phyloP scores from a whole-genome alignment of 2,113 vertebrate genomes.

The Gobius niger region DNA sequence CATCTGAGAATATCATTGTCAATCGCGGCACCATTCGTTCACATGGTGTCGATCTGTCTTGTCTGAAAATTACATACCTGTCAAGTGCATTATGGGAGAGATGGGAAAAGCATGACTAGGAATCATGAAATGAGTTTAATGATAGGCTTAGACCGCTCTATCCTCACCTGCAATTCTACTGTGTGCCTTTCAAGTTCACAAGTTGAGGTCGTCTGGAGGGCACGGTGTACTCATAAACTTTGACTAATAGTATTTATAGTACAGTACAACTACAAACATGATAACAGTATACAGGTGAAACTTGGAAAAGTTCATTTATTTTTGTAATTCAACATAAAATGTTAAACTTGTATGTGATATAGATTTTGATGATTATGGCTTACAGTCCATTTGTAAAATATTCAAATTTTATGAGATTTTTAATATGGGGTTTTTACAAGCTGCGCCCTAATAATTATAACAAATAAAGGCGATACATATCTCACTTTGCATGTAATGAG shows the following conservation, averaged over 20 bases:
- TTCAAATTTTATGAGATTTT: no score
- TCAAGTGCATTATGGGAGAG: conserved; percentile 10
- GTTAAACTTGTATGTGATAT: no score
- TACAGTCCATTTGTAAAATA: no score
- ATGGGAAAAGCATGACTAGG: neutral
- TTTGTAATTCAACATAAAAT: no score
- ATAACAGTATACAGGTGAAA: no score
- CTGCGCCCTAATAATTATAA: no score
- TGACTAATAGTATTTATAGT: neutral
- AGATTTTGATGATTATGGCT: no score
- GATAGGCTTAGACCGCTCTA: neutral
- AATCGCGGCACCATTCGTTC: neutral
- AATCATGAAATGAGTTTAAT: neutral
- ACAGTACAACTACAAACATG: neutral
- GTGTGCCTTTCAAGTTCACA: neutral
- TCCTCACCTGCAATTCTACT: conserved; percentile 5
- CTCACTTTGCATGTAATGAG: no score
- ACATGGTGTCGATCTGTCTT: conserved; percentile 5
- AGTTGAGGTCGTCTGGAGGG: neutral
- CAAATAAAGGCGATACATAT: no score
- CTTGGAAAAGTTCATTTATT: no score
- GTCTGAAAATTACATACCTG: conserved; percentile 19
- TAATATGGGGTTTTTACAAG: no score
- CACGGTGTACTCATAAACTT: neutral
- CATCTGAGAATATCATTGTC: conserved; percentile 1